A percentile compares a stretch with the other conserved stretches of the same genome.
phyloP scores from a whole-genome alignment of 53 echinoderm and acorn worm genomes.

The Paracentrotus lividus region DNA sequence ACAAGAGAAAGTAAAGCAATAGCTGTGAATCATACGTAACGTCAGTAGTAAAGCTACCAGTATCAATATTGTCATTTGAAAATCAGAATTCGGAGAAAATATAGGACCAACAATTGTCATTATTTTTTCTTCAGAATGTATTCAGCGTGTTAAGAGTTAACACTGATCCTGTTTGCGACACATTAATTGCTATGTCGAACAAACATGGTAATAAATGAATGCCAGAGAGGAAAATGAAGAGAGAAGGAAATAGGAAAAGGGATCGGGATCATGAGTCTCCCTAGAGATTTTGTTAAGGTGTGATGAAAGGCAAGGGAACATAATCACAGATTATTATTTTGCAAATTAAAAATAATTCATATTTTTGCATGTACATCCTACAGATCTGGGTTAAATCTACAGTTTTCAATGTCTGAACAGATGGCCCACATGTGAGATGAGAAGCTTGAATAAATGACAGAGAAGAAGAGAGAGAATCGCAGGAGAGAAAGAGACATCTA shows the following conservation, averaged over 20 bases:
- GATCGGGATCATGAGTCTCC: neutral
- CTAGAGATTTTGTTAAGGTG: constrained; percentile 21
- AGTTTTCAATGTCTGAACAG: neutral
- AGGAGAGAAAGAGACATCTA: neutral
- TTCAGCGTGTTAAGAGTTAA: no score
- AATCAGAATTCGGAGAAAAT: no score
- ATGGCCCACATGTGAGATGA: neutral
- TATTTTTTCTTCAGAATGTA: no score
- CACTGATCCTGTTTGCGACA: neutral
- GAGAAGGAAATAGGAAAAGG: neutral
- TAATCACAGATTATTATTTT: constrained; percentile 18
- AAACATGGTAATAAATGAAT: no score
- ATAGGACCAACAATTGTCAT: neutral
- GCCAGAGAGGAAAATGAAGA: neutral
- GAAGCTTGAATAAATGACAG: neutral
- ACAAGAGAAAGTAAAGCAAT: no score
- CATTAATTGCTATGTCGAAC: no score
- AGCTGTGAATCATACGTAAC: no score
- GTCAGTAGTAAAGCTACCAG: no score
- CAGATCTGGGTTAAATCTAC: no score
- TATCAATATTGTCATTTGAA: no score
- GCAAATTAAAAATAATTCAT: no score
- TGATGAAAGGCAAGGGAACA: constrained; percentile 3
- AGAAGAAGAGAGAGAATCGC: neutral
- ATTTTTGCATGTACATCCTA: no score